Percentiles rank a stretch among this genome's conserved stretches.
Evolutionary conservation across 92 coral and sea anemone species (phyloP).

Genomic region (Palythoa heliodiscus): DNA sequence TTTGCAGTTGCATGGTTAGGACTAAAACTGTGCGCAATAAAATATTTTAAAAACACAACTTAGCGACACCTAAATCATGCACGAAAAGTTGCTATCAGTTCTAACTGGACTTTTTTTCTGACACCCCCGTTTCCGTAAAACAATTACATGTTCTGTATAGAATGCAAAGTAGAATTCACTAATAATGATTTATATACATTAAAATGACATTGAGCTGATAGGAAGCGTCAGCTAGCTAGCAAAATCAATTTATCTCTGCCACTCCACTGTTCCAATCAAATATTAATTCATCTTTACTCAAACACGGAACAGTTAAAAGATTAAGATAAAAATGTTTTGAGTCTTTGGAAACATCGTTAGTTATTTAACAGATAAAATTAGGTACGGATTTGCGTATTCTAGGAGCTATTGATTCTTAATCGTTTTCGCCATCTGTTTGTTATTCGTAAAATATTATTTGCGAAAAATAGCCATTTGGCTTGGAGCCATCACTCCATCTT

Average conservation of each 20-base stretch:
- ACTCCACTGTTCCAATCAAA: conserved; percentile 12
- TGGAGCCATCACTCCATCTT: conserved; percentile 42
- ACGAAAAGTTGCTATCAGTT: not conserved
- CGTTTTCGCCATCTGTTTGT: conserved; percentile 31
- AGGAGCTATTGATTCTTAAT: conserved; percentile 2
- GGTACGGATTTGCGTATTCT: conserved; percentile 6
- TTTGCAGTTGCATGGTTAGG: no score
- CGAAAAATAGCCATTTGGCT: conserved; percentile 14
- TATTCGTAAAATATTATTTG: conserved; percentile 20
- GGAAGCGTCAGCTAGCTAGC: not conserved
- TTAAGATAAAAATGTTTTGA: conserved; percentile 10
- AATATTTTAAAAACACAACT: not conserved
- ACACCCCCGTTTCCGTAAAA: not conserved
- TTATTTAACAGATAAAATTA: conserved; percentile 30
- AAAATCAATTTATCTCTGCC: conserved; percentile 22
- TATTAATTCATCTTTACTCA: conserved; percentile 25
- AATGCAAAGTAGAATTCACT: not conserved
- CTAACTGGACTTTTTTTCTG: not conserved
- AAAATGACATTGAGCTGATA: not conserved
- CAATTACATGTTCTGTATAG: not conserved
- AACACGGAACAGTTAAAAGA: conserved; percentile 6
- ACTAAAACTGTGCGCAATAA: no score
- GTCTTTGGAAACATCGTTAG: not conserved
- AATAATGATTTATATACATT: conserved; percentile 3
- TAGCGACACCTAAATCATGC: not conserved